Evolutionary conservation across 2,113 vertebrate species (phyloP).

Genomic region (Gymnobelideus leadbeateri): DNA sequence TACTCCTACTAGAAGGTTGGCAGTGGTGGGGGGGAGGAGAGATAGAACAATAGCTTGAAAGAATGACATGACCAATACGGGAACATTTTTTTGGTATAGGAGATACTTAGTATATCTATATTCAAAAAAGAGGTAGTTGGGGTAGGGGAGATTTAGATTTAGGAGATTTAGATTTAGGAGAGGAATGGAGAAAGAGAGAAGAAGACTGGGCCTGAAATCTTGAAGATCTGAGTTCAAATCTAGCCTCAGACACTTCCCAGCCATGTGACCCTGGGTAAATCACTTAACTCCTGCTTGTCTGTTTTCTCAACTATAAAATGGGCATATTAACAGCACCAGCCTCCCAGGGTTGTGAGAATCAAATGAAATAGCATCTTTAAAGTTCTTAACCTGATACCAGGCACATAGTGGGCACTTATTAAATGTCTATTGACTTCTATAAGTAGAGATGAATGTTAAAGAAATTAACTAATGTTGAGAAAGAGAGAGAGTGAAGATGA

Average conservation of each 20-base stretch:
- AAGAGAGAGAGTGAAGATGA: background rate
- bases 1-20: background rate
- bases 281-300: slow-evolving; percentile 1
- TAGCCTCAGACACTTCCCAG: background rate
- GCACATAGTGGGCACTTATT: background rate
- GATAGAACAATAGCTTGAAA: background rate
- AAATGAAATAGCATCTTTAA: background rate
- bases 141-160: too few species aligned
- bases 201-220: background rate
- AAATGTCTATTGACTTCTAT: background rate
- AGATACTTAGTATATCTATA: background rate
- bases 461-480: background rate
- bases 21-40: too few species aligned
- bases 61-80: background rate
- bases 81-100: background rate
- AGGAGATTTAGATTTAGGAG: too few species aligned
- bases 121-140: background rate
- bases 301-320: background rate
- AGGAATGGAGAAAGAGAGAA: background rate
- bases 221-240: background rate
- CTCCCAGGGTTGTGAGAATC: background rate
- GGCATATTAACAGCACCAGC: slow-evolving; percentile 25
- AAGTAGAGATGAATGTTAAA: background rate
- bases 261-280: background rate
- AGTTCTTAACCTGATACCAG: background rate